Evolutionary conservation across 2,888 invertebrate species (phyloP).

Genomic region (Temnothorax unifasciatus): DNA sequence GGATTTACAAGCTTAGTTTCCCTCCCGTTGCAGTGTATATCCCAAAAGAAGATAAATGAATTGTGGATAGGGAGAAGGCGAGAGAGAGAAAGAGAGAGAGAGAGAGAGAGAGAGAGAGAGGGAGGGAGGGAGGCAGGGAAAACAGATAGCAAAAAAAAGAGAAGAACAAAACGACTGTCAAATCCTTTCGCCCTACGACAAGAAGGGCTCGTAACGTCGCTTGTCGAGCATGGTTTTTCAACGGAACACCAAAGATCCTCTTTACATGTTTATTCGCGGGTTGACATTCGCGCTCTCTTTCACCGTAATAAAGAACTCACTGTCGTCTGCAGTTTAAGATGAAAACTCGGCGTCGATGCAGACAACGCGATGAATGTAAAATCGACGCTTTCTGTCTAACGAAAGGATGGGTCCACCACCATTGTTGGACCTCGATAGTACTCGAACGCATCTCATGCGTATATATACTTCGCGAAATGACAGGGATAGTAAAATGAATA

Average conservation of each 20-base stretch:
- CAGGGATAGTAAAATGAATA: conserved; percentile 61
- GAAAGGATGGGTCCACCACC: conserved; percentile 62
- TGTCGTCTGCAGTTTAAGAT: conserved; percentile 74
- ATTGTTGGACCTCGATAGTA: conserved; percentile 62
- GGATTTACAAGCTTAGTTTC: conserved; percentile 50
- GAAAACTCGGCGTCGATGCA: conserved; percentile 67
- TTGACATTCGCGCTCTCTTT: conserved; percentile 60
- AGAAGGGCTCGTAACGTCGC: conserved; percentile 43
- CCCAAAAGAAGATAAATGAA: conserved; percentile 49
- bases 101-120: not conserved
- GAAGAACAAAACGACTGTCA: conserved; percentile 60
- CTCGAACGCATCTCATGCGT: conserved; percentile 48
- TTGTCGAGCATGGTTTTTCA: conserved; percentile 55
- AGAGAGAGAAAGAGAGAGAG: not conserved
- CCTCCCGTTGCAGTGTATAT: conserved; percentile 18
- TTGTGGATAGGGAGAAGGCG: not conserved
- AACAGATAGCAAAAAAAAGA: conserved; percentile 30
- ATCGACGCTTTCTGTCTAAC: conserved; percentile 58
- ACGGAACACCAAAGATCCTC: conserved; percentile 28
- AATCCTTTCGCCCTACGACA: conserved; percentile 36
- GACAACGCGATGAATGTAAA: conserved; percentile 67
- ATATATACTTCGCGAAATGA: conserved; percentile 58
- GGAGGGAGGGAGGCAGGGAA: not conserved
- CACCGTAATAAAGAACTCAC: conserved; percentile 68
- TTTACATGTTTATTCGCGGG: conserved; percentile 63